A percentile compares a stretch with the other conserved stretches of the same genome.
Conservation (phyloP, 2,113 vertebrate genomes). For the Scatophagus argus region DNA sequence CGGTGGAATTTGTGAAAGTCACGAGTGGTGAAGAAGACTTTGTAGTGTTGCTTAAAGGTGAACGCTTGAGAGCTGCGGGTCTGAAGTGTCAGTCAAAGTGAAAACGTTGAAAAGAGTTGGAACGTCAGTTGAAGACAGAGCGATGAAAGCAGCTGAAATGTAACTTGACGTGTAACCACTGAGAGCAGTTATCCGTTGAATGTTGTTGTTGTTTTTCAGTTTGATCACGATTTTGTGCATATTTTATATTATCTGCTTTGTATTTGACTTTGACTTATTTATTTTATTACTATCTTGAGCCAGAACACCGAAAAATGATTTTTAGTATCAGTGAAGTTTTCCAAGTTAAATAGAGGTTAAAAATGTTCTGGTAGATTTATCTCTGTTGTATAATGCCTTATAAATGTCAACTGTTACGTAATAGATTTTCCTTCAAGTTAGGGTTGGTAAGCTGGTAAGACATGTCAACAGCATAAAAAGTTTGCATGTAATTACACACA, state of each 20-base stretch:
- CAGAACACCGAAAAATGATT: background rate
- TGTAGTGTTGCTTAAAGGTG: background rate
- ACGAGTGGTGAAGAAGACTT: background rate
- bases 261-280: background rate
- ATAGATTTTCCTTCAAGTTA: background rate
- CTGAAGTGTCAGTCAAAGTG: background rate
- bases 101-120: background rate
- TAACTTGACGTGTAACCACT: background rate
- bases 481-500: no score
- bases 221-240: background rate
- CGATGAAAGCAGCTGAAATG: background rate
- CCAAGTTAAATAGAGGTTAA: background rate
- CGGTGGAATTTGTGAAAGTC: background rate
- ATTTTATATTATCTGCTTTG: background rate
- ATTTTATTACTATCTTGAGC: background rate
- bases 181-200: conserved; percentile 8
- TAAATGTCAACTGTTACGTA: background rate
- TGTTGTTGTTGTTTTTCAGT: no score
- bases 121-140: background rate
- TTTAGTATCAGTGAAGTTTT: background rate
- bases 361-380: background rate
- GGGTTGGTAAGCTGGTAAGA: no score
- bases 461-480: no score
- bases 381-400: background rate
- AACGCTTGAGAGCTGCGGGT: background rate